These are phyloP conservation scores for Brachionus sp. DNA, from an alignment of 1,140 invertebrate genomes.

Conservation along the genomic window DNA sequence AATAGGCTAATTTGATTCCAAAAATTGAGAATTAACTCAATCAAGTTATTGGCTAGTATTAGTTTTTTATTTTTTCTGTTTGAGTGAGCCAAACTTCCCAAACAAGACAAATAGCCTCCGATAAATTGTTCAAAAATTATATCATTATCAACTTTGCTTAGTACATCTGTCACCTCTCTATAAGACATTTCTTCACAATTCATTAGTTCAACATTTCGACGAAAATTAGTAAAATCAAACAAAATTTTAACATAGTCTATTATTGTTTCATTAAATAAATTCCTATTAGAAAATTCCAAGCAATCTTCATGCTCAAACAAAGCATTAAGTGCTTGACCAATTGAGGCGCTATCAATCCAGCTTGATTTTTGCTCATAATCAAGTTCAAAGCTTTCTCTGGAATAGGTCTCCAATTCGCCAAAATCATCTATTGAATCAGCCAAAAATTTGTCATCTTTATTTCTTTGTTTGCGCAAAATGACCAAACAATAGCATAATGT, in stretches of 20 bases:
- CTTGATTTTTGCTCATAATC: not conserved
- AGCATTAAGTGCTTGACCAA: slow-evolving; percentile 19
- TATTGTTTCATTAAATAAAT: not conserved
- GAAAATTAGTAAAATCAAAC: slow-evolving; percentile 24
- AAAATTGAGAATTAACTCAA: slow-evolving; percentile 15
- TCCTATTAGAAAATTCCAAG: not conserved
- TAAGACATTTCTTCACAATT: not conserved
- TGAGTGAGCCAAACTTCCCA: not conserved
- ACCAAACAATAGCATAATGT: not conserved
- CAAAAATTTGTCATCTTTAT: not conserved
- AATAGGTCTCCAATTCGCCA: not conserved
- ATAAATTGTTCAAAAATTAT: slow-evolving; percentile 18
- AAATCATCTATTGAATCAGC: not conserved
- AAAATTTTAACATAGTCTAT: slow-evolving; percentile 11
- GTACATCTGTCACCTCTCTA: not conserved
- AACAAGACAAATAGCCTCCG: not conserved
- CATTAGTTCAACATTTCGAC: not conserved
- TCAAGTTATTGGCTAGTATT: not conserved
- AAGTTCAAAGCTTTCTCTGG: not conserved
- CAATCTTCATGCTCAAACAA: slow-evolving; percentile 13
- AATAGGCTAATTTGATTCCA: slow-evolving; percentile 21
- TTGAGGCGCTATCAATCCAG: not conserved
- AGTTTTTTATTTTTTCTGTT: not conserved
- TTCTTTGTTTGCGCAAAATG: not conserved
- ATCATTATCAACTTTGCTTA: not conserved